phyloP scores from a whole-genome alignment of 2,797 vertebrate species.

The Darevskia nairensis region DNA sequence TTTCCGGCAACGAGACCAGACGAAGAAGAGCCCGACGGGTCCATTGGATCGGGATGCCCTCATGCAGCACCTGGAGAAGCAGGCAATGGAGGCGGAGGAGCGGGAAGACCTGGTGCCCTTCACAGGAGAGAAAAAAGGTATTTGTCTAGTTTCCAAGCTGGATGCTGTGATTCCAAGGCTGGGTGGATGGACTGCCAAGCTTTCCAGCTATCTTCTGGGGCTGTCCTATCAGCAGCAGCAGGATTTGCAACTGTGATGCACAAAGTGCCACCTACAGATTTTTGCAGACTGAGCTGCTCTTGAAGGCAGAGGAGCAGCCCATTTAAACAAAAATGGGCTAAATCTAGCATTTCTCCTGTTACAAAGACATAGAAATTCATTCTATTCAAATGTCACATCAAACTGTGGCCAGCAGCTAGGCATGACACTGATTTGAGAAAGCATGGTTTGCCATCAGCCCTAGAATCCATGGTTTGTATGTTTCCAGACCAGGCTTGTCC shows the following conservation, averaged over 20 bases:
- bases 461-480: too few species aligned
- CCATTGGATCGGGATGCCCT: conserved; percentile 88
- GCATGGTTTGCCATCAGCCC: background rate
- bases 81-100: conserved; percentile 87
- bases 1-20: conserved; percentile 91
- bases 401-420: background rate
- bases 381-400: background rate
- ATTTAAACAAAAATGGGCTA: too few species aligned
- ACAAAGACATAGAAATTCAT: background rate
- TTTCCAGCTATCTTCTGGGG: background rate
- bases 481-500: too few species aligned
- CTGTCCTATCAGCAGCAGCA: background rate
- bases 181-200: background rate
- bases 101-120: conserved; percentile 93
- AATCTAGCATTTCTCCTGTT: background rate
- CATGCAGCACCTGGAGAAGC: conserved; percentile 90
- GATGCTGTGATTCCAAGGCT: background rate
- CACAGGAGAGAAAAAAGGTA: conserved; percentile 95
- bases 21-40: conserved; percentile 91
- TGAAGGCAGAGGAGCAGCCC: background rate
- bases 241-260: rapidly evolving
- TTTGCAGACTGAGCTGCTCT: background rate
- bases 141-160: background rate
- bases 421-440: background rate
- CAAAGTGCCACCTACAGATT: background rate